Base-by-base conservation (phyloP, 2,888 invertebrate genomes). In the Anthrax anthrax region DNA sequence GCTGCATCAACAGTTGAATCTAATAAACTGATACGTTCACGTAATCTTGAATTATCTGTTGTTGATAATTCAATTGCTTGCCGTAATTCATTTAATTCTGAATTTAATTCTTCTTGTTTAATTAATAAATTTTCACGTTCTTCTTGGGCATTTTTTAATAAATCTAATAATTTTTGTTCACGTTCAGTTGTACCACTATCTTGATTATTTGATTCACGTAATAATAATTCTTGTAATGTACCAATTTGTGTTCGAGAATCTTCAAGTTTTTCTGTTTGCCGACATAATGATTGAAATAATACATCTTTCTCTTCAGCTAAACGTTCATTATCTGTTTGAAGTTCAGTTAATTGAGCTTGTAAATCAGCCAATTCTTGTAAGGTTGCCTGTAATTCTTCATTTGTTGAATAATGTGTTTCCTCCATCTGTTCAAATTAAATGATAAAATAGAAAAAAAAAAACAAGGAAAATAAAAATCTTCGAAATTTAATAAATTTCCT, bases 351-450 rank as follows among this genome's bases (percentile, higher is more conserved):
- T 67, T 89, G 88, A 8, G 84, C 76, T 68, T 94, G 91, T 37
- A 94, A 71, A 65, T 94, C 92, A 12, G 89, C 84, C 51, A 92
- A 70, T 69, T 95, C 94, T 57, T 92, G 92, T 41, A 95, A 72
- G 0, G 94, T 95, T 1, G 94, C 94, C 70, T 94, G 92, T 6
- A 91, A 72, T 66, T 91, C 91, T 67, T 91, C 90, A 62, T 86
- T 88, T 48, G 90, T 91, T 52, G 89, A 89, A 64, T 61, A 75
- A 62, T 68, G 67, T 3, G 67, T 69, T 53, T 69, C 68, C 54
- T 69, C 69, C 69, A 69, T 69, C 58, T 67, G n/a, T n/a, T n/a
- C n/a, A n/a, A n/a, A n/a, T n/a, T n/a, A n/a, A n/a, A n/a, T n/a
- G n/a, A n/a, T n/a, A n/a, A n/a, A n/a, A n/a, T n/a, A n/a, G n/a